These are phyloP conservation scores for Echiichthys vipera DNA, from an alignment of 2,797 vertebrate species.

Conservation along the genomic window DNA sequence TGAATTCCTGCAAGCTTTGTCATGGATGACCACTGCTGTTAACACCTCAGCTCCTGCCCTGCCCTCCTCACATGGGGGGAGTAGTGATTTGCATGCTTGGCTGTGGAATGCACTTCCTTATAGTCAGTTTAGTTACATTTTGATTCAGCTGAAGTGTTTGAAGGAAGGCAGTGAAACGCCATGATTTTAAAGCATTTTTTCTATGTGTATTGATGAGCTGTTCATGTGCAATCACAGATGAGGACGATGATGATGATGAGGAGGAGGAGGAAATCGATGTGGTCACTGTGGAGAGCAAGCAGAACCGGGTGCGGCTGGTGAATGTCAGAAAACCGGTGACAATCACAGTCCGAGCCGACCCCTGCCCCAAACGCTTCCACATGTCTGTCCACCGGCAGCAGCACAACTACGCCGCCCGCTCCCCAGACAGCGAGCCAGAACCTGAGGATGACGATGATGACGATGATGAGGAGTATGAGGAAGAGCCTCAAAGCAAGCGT, in stretches of 20 bases:
- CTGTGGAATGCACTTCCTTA: constrained; percentile 54
- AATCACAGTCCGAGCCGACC: constrained; percentile 92
- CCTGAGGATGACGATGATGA: constrained; percentile 52
- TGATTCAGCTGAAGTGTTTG: not conserved
- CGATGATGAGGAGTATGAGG: constrained; percentile 38
- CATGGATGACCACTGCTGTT: constrained; percentile 34
- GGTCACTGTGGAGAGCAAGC: constrained; percentile 95
- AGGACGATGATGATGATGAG: no score
- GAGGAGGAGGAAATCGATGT: constrained; percentile 96
- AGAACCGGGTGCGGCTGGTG: constrained; percentile 87
- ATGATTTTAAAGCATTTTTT: not conserved
- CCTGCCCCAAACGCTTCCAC: constrained; percentile 94
- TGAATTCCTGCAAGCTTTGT: constrained; percentile 38
- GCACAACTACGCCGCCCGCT: constrained; percentile 96
- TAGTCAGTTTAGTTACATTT: constrained; percentile 22
- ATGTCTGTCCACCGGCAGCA: constrained; percentile 95
- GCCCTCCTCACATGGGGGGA: not conserved
- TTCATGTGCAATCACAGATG: constrained; percentile 72
- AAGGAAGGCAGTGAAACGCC: not conserved
- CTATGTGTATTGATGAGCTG: constrained; percentile 30
- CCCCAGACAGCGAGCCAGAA: constrained; percentile 85
- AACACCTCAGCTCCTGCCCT: constrained; percentile 22
- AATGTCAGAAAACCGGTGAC: constrained; percentile 90
- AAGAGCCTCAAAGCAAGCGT: constrained; percentile 77
- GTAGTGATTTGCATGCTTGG: constrained; percentile 24